These are phyloP conservation scores for Paedocypris sp. DNA, from an alignment of 2,113 vertebrate genomes.

Conservation along the genomic window DNA sequence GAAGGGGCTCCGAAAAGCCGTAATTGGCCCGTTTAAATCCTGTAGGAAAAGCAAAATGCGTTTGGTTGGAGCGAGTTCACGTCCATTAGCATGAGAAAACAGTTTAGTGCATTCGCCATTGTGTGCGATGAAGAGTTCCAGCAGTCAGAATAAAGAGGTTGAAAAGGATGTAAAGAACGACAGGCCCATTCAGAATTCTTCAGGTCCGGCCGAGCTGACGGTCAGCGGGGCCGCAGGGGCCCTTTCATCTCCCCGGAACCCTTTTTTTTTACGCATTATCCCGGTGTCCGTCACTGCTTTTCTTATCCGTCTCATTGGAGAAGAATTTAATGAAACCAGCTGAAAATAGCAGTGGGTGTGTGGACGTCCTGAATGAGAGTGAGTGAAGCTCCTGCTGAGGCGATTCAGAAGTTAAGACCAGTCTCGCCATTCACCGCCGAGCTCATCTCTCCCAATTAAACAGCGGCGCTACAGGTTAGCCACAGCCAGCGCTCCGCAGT, in stretches of 20 bases:
- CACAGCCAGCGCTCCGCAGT: too few relatives aligned
- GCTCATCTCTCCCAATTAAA: conserved; percentile 4
- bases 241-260: conserved; percentile 70
- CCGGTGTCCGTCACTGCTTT: conserved; percentile 67
- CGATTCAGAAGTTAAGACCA: conserved; percentile 47
- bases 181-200: conserved; percentile 75
- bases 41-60: conserved; percentile 30
- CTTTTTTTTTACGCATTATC: conserved; percentile 46
- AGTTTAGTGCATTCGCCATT: conserved; percentile 83
- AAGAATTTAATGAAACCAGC: conserved; percentile 74
- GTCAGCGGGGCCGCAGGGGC: conserved; percentile 65
- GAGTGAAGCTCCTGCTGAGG: conserved; percentile 47
- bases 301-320: conserved; percentile 70
- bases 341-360: neutral
- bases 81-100: conserved; percentile 92
- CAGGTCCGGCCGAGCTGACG: conserved; percentile 50
- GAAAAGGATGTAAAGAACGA: conserved; percentile 71
- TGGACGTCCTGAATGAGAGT: conserved; percentile 34
- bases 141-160: conserved; percentile 70
- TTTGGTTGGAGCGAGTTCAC: conserved; percentile 65
- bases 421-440: neutral
- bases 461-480: too few relatives aligned
- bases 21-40: conserved; percentile 40
- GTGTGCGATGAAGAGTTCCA: conserved; percentile 80
- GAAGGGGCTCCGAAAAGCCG: conserved; percentile 21